A percentile compares a stretch with the other conserved stretches of the same genome.
Conservation (phyloP, 2,797 vertebrate species). For the Perodicticus potto region DNA sequence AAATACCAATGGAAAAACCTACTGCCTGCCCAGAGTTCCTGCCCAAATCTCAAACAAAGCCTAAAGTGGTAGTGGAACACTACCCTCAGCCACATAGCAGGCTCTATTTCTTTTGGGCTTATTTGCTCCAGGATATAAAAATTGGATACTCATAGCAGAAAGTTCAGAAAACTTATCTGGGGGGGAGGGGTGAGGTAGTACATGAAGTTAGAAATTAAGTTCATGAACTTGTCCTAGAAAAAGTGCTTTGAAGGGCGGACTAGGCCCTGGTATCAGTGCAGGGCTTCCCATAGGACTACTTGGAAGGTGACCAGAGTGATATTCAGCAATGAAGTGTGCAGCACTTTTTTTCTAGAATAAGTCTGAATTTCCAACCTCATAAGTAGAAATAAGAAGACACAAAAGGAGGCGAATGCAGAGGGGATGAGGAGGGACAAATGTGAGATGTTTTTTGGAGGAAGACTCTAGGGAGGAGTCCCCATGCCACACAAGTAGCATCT, state of each 20-base stretch:
- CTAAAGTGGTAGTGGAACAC: not conserved
- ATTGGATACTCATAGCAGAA: not conserved
- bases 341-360: too few relatives aligned
- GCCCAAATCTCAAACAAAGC: not conserved
- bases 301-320: too few relatives aligned
- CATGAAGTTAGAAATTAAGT: too few relatives aligned
- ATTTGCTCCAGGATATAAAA: not conserved
- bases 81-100: not conserved
- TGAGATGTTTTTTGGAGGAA: not conserved
- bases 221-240: too few relatives aligned
- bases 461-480: not conserved
- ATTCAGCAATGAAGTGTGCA: too few relatives aligned
- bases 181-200: accelerated
- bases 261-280: too few relatives aligned
- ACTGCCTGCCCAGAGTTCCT: not conserved
- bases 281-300: too few relatives aligned
- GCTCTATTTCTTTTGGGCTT: not conserved
- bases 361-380: too few relatives aligned
- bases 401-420: not conserved
- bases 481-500: not conserved
- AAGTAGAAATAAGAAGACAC: not conserved
- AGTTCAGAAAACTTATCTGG: slow-evolving; percentile 24
- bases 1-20: not conserved
- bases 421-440: not conserved
- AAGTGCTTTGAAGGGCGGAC: too few relatives aligned